phyloP scores from a whole-genome alignment of 2,797 vertebrate genomes.

The Anguilla megastoma region DNA sequence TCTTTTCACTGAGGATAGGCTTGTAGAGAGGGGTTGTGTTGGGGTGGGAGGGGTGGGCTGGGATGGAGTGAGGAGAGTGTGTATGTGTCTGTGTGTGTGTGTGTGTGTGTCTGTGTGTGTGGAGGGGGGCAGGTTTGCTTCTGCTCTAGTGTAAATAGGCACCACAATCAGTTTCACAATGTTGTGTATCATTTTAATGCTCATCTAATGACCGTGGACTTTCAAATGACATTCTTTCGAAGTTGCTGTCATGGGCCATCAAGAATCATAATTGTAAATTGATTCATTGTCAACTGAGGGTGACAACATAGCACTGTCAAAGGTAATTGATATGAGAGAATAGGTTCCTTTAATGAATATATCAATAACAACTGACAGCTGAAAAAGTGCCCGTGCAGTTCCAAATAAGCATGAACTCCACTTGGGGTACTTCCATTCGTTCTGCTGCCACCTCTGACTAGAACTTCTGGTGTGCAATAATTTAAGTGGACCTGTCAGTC shows the following conservation, averaged over 20 bases:
- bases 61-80: conserved; percentile 27
- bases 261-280: conserved; percentile 87
- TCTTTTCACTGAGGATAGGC: conserved; percentile 36
- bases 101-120: conserved; percentile 3
- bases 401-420: conserved; percentile 76
- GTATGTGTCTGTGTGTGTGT: neutral
- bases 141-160: conserved; percentile 45
- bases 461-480: conserved; percentile 35
- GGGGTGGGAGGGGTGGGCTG: conserved; percentile 34
- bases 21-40: neutral
- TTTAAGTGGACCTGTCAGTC: conserved; percentile 28
- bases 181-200: conserved; percentile 83
- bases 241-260: conserved; percentile 84
- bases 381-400: conserved; percentile 74
- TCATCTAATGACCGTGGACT: conserved; percentile 69
- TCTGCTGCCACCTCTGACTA: conserved; percentile 58
- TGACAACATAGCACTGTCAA: conserved; percentile 79
- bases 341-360: conserved; percentile 80
- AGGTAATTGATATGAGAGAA: conserved; percentile 71
- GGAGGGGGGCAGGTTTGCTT: neutral
- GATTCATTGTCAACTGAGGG: conserved; percentile 81
- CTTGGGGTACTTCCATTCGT: conserved; percentile 69
- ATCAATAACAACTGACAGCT: conserved; percentile 84
- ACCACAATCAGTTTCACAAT: conserved; percentile 64
- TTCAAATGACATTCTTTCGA: conserved; percentile 72